These are phyloP conservation scores for Silurus glanis DNA, from an alignment of 2,113 vertebrate species.

Conservation along the genomic window DNA sequence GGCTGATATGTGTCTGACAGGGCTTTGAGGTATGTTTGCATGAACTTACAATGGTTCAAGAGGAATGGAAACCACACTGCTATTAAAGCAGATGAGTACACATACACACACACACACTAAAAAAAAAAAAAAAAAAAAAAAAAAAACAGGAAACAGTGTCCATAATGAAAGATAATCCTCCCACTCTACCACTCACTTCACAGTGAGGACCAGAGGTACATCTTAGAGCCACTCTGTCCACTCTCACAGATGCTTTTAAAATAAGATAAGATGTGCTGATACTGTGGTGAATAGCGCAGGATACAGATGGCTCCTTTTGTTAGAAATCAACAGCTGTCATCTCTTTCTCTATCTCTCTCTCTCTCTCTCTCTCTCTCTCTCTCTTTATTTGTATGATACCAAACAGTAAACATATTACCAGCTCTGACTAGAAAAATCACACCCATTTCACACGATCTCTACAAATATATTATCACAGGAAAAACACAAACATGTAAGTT, in stretches of 20 bases:
- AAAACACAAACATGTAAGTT: background rate
- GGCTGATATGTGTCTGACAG: slow-evolving; percentile 31
- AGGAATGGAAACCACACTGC: slow-evolving; percentile 2
- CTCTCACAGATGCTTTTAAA: slow-evolving; percentile 59
- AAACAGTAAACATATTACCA: slow-evolving; percentile 38
- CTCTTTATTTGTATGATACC: slow-evolving; percentile 45
- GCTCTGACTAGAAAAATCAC: background rate
- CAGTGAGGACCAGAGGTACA: slow-evolving; percentile 43
- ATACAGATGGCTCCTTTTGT: slow-evolving; percentile 44
- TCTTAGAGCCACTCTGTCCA: slow-evolving; percentile 49
- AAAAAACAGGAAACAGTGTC: slow-evolving; percentile 42
- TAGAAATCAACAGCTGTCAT: slow-evolving; percentile 56
- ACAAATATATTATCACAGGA: too few species aligned
- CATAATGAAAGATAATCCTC: slow-evolving; percentile 65
- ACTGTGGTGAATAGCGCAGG: slow-evolving; percentile 47
- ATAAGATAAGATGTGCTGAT: slow-evolving; percentile 65
- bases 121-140: slow-evolving; percentile 32
- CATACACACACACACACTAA: background rate
- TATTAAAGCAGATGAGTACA: slow-evolving; percentile 4
- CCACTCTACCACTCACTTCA: slow-evolving; percentile 60
- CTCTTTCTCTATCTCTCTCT: background rate
- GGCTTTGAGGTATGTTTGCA: slow-evolving; percentile 29
- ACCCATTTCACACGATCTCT: background rate
- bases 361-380: background rate
- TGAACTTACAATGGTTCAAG: slow-evolving; percentile 17